Base-by-base conservation (phyloP, 2,113 vertebrate genomes). In the Boleophthalmus pectinirostris region DNA sequence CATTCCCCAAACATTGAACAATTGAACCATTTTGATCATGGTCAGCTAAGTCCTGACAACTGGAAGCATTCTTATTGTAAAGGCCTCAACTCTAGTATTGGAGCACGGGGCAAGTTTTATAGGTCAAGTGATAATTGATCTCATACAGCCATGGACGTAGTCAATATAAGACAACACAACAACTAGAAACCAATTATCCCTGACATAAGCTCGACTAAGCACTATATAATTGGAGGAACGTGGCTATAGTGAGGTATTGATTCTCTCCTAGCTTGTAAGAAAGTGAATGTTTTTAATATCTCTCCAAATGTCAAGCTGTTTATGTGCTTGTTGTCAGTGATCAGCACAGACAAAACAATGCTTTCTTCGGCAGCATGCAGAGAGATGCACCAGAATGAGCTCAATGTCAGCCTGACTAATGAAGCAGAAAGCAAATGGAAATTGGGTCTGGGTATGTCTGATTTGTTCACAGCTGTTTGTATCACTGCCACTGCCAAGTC, bases 371-470 rank as follows among this genome's bases (percentile, higher is more conserved):
- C 11, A 20, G 10, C 18, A 20, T 43, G 33, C 33, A 35, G 18
- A 47, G 65, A 46, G 64, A 66, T 16, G 43, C n/a, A 43, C 65
- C 38, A 45, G n/a, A 47, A 46, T 47, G 65, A 66, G 21, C 43
- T 46, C 14, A 43, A 25, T 24, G 43, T 66, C 65, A 66, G 65
- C 35, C 43, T 47, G 65, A 66, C 38, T 66, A 66, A 66, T 66
- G 65, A 66, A 66, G 65, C 24, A 21, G 23, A 66, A 66, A 66
- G 11, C 20, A 66, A 66, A 66, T 66, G 65, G 65, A 66, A 47
- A 66, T 66, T 66, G 38, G n/a, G 38, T 23, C 65, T 66, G 65
- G 45, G 43, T 66, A 47, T 47, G 20, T 45, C 33, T 64, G 61
- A 38, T 64, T 64, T 64, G 61, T 64, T 35, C 18, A 29, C 43